Conservation (phyloP, 2,888 invertebrate species). For the Cephus nigrinus region DNA sequence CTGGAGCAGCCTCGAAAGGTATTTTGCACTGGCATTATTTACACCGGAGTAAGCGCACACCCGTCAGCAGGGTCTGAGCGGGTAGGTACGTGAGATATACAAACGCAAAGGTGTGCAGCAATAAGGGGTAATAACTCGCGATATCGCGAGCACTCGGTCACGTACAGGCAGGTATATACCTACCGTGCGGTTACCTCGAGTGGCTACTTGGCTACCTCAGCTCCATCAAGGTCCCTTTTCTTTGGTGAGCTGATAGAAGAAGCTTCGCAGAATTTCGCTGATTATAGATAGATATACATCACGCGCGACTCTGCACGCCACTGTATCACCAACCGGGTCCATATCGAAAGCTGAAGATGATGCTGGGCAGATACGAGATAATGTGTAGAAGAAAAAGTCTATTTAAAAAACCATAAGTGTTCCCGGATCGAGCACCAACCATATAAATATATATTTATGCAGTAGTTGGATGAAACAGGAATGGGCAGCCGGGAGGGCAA, state of each 20-base stretch:
- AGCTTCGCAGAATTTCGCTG: not conserved
- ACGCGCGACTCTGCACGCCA: not conserved
- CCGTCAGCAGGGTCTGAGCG: constrained; percentile 24
- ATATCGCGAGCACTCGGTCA: not conserved
- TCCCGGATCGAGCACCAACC: not conserved
- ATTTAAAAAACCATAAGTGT: not conserved
- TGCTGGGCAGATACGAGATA: not conserved
- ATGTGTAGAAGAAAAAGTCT: not conserved
- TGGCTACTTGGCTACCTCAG: not conserved
- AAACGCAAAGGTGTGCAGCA: constrained; percentile 13
- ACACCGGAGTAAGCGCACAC: constrained; percentile 47
- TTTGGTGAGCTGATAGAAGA: not conserved
- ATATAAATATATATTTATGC: not conserved
- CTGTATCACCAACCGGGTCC: not conserved
- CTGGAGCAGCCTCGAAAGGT: constrained; percentile 54
- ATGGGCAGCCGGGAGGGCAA: not conserved
- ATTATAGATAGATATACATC: not conserved
- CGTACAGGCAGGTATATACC: not conserved
- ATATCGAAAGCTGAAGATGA: not conserved
- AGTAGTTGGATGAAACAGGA: not conserved
- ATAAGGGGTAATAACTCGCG: not conserved
- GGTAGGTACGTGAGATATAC: constrained; percentile 16
- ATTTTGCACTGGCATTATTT: constrained; percentile 55
- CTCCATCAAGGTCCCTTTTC: not conserved
- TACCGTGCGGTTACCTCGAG: not conserved